Evolutionary conservation across 2,888 invertebrate genomes (phyloP), one percentile per base, ranked within the genome.

Genomic region (Mylabris sibirica): DNA sequence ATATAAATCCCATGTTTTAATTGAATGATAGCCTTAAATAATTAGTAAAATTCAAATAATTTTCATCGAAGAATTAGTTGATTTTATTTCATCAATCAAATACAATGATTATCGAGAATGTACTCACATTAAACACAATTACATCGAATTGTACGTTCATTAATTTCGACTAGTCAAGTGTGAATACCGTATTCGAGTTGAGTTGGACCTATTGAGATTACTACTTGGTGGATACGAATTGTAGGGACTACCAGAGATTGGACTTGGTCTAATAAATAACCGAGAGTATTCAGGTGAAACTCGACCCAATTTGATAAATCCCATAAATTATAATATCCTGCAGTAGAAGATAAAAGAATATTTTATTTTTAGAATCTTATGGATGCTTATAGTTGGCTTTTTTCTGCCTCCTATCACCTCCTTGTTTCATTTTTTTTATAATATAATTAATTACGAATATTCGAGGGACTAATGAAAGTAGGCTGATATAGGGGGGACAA

Each of bases 1-100:
- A 22, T 3, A 53, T 24, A 60, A 49, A 44, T 24, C 62, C 38
- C 8, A 38, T n/a, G 26, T 30, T 60, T 35, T 60, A 66, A 69
- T 64, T 66, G 63, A 63, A 61, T 44, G 60, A 69, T 66, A 64
- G 66, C 60, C 66, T 60, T 38, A 38, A 17, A 44, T 11, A 41
- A 41, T 41, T 14, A 41, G 59, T 24, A n/a, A 30, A 34, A 34
- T 63, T 22, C 59, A 44, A 60, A 12, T 34, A 34, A 59, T 67
- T 60, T 30, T 64, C 59, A 41, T 59, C 30, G 30, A 41, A 60
- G 38, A 59, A 64, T 6, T 44, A 1, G 44, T 44, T 17, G n/a
- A 44, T 38, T 38, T 12, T 12, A 14, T 14, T 14, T 38, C 3
- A 38, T 11, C 14, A 41, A 30, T 30, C 30, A 30, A 30, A 4